Conservation (phyloP, 2,888 invertebrate genomes). For the Venusia cambrica region DNA sequence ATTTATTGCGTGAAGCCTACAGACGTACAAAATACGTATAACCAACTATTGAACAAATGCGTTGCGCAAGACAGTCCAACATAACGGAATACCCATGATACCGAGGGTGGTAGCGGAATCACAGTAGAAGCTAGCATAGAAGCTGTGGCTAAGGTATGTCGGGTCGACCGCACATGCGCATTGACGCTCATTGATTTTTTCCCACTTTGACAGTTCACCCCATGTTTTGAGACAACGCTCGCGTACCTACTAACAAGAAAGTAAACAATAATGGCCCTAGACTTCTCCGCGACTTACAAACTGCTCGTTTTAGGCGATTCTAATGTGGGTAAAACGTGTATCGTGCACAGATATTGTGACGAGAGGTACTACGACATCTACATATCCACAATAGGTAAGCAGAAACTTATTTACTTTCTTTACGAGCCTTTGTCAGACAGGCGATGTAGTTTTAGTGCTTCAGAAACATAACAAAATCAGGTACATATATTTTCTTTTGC, state of each 20-base stretch:
- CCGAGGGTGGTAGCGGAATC: constrained; percentile 9
- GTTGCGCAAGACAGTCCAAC: constrained; percentile 4
- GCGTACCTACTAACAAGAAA: constrained; percentile 59
- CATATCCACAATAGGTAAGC: constrained; percentile 94
- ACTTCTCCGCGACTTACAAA: constrained; percentile 93
- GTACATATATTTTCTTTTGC: constrained; percentile 46
- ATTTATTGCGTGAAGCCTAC: constrained; percentile 18
- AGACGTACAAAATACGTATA: constrained; percentile 14
- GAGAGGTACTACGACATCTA: constrained; percentile 95
- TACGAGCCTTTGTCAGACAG: constrained; percentile 64
- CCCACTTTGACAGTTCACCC: constrained; percentile 74
- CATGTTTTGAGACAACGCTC: constrained; percentile 69
- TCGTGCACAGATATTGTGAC: constrained; percentile 94
- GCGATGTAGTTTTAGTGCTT: constrained; percentile 52
- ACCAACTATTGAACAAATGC: constrained; percentile 12
- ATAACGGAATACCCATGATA: constrained; percentile 26
- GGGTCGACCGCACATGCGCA: constrained; percentile 65
- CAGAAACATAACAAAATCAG: constrained; percentile 45
- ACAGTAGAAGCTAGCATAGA: constrained; percentile 13
- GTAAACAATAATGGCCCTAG: constrained; percentile 87
- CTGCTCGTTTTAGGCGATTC: constrained; percentile 93
- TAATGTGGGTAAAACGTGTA: constrained; percentile 94
- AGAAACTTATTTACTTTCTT: constrained; percentile 54
- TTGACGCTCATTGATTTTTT: constrained; percentile 72
- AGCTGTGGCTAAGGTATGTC: constrained; percentile 32